Base-by-base conservation (phyloP, 2,113 vertebrate genomes). In the Eleginops maclovinus region DNA sequence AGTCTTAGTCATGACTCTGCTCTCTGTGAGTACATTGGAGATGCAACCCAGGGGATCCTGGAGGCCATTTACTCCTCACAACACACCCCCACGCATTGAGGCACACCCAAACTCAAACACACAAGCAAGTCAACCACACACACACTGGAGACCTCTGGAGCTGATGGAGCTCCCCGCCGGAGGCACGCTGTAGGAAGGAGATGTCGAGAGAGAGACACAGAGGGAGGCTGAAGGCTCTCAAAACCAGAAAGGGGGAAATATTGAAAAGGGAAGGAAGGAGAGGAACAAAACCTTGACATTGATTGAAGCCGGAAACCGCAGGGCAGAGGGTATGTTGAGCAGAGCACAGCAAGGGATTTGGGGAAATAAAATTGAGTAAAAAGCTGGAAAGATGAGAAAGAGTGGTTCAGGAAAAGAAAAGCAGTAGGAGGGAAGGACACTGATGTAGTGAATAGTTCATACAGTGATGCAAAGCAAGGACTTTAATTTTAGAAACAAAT, bases 11-110 rank as follows among this genome's bases (percentile, higher is more conserved):
- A 86, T 82, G 86, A 75, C 87, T 82, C 80, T 60, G 75, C 72
- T 86, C 83, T 73, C 80, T 84, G 83, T 90, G 89, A 92, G 75
- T 82, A 91, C 87, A 92, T 87, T 49, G 84, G 81, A 87, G 81
- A 80, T 62, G 73, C 70, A 22, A 82, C 88, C 74, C 88, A 40
- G 74, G 88, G 87, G 87, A 90, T 82, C 80, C 80, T 76, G 56
- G 70, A 84, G 85, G 87, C 86, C 89, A 87, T 89, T 90, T 74
- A 88, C 75, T 76, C 75, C 71, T 49, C 84, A 88, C 77, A 85
- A 85, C 74, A 75, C 81, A 73, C 64, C 59, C 80, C 17, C 86
- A 82, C 55, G 4, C 85, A 76, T 15, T 41, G 36, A 77, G 36
- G 24, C 79, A 82, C 55, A 82, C 44, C 67, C 83, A 72, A 26